These are phyloP conservation scores for Siniperca undulata DNA, from an alignment of 2,797 vertebrate species.

Conservation along the genomic window DNA sequence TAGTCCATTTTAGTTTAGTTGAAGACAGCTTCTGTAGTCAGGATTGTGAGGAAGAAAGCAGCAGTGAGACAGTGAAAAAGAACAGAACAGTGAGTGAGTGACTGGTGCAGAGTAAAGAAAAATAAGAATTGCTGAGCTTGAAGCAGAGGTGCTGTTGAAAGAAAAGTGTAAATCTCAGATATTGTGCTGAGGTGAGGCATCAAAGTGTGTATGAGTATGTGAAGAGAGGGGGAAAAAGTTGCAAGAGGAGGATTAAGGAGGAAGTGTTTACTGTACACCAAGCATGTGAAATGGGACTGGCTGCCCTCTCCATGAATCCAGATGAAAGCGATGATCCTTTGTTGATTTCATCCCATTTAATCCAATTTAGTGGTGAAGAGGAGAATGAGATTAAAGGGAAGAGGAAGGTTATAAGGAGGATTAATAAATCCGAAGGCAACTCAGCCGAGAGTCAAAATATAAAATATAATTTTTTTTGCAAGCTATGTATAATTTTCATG, in stretches of 20 bases:
- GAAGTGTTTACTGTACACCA: slow-evolving; percentile 8
- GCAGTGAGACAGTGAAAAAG: neutral
- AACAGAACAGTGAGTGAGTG: neutral
- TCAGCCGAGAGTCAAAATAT: neutral
- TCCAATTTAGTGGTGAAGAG: neutral
- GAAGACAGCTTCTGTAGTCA: neutral
- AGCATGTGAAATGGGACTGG: neutral
- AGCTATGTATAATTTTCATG: neutral
- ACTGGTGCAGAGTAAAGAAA: neutral
- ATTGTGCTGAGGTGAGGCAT: slow-evolving; percentile 15
- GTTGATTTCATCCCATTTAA: slow-evolving; percentile 26
- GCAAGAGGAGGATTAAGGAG: neutral
- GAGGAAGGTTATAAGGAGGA: neutral
- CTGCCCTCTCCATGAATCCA: neutral
- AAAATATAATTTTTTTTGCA: no score
- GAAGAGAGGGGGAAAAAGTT: neutral
- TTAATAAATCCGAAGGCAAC: neutral
- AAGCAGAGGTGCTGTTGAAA: neutral
- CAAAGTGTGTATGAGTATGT: neutral
- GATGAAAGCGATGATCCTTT: slow-evolving; percentile 24
- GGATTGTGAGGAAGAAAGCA: neutral
- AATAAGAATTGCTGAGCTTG: neutral
- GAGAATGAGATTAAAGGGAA: slow-evolving; percentile 23
- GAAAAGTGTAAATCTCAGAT: slow-evolving; percentile 13
- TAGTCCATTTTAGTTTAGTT: neutral